Conservation (phyloP, 2,113 vertebrate genomes). For the Vulpes vulpes region DNA sequence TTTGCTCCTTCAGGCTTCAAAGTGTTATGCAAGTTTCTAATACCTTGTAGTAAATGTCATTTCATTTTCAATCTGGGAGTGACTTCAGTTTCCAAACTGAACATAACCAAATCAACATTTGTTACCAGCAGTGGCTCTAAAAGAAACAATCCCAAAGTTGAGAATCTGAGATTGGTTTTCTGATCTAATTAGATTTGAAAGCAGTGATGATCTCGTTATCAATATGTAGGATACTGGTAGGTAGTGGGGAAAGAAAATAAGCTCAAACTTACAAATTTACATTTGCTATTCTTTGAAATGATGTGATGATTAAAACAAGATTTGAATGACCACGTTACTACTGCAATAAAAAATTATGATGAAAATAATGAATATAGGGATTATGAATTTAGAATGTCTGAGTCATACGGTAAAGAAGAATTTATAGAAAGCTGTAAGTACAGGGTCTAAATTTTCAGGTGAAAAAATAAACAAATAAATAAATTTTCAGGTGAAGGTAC, state of each 20-base stretch:
- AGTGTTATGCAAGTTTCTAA: background rate
- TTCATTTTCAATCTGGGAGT: background rate
- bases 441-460: background rate
- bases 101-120: background rate
- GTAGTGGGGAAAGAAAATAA: background rate
- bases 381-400: background rate
- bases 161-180: background rate
- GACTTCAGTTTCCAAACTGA: background rate
- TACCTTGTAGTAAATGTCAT: background rate
- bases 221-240: background rate
- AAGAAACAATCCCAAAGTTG: background rate
- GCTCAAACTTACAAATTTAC: background rate
- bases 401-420: background rate
- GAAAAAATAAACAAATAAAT: background rate
- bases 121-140: background rate
- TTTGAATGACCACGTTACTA: background rate
- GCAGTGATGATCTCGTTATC: background rate
- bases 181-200: slow-evolving; percentile 5
- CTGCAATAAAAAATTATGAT: background rate
- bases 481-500: background rate
- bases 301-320: background rate
- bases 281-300: background rate
- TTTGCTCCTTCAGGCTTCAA: background rate
- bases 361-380: background rate
- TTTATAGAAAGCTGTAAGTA: background rate